A percentile compares a stretch with the other conserved stretches of the same genome.
Conservation (phyloP, 1,140 invertebrate species). For the Helicoverpa armigera region DNA sequence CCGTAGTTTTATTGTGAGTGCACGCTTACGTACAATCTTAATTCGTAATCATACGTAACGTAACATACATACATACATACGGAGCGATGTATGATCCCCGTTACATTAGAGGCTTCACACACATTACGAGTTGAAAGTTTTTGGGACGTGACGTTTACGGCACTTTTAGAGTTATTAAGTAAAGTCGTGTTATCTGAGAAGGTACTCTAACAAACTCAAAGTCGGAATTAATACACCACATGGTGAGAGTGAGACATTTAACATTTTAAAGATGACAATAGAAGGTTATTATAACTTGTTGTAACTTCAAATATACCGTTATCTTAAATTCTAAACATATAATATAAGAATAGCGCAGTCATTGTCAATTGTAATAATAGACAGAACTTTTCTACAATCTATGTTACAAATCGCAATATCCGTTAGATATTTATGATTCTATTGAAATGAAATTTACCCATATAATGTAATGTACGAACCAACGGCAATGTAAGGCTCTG, state of each 20-base stretch:
- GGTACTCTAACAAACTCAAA: slow-evolving; percentile 39
- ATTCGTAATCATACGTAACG: slow-evolving; percentile 41
- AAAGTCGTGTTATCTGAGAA: not conserved
- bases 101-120: slow-evolving; percentile 50
- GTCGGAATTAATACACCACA: not conserved
- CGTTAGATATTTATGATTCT: slow-evolving; percentile 55
- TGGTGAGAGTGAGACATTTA: not conserved
- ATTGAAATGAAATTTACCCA: slow-evolving; percentile 24
- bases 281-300: slow-evolving; percentile 12
- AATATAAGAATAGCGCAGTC: slow-evolving; percentile 53
- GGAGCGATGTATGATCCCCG: slow-evolving; percentile 45
- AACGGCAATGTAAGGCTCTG: slow-evolving; percentile 10
- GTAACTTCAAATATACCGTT: slow-evolving; percentile 28
- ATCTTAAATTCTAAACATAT: slow-evolving; percentile 30
- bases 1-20: slow-evolving; percentile 22
- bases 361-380: slow-evolving; percentile 62
- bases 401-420: slow-evolving; percentile 59
- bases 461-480: slow-evolving; percentile 31
- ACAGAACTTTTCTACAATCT: slow-evolving; percentile 54
- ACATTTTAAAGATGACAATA: not conserved
- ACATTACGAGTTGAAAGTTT: slow-evolving; percentile 61
- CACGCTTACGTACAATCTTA: slow-evolving; percentile 21
- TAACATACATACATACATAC: not conserved
- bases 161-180: slow-evolving; percentile 56
- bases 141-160: slow-evolving; percentile 68